A percentile compares a stretch with the other conserved stretches of the same genome.
These are phyloP conservation scores for Onthophagus taurus DNA, from an alignment of 1,140 invertebrate genomes.

Conservation along the genomic window DNA sequence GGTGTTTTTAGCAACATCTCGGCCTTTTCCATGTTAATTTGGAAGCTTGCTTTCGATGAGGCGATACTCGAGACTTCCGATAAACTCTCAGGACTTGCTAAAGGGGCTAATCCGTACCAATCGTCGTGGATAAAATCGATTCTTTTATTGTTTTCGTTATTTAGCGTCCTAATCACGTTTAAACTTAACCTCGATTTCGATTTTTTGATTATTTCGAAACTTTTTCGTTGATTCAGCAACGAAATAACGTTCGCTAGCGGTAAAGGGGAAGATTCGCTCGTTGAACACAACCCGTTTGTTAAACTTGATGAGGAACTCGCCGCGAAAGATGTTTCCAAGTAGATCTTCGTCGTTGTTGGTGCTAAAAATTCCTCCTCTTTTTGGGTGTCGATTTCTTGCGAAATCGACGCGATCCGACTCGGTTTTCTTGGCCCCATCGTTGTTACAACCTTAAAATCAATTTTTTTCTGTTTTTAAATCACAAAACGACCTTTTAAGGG, in stretches of 20 bases:
- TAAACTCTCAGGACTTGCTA: conserved; percentile 77
- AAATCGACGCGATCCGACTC: conserved; percentile 40
- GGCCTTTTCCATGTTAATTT: conserved; percentile 35
- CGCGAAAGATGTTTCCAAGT: conserved; percentile 68
- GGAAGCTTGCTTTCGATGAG: conserved; percentile 43
- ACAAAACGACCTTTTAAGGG: too few species aligned
- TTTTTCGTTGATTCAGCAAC: conserved; percentile 16
- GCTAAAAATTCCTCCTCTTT: conserved; percentile 30
- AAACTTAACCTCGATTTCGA: conserved; percentile 8
- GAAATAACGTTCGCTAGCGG: conserved; percentile 31
- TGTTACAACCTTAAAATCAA: conserved; percentile 76
- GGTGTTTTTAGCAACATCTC: conserved; percentile 37
- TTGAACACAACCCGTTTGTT: conserved; percentile 33
- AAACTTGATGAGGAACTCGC: conserved; percentile 44
- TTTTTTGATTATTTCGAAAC: neutral
- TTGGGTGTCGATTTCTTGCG: conserved; percentile 3
- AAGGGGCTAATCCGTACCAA: conserved; percentile 60
- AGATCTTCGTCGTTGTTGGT: conserved; percentile 39
- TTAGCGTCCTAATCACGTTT: conserved; percentile 23
- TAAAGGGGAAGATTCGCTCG: conserved; percentile 22
- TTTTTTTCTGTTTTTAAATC: too few species aligned
- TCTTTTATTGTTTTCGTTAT: conserved; percentile 23
- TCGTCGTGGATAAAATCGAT: conserved; percentile 50
- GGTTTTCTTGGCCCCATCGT: conserved; percentile 62
- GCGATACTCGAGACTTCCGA: conserved; percentile 69